These are phyloP conservation scores for Polyergus mexicanus DNA, from an alignment of 1,140 invertebrate species.

Conservation along the genomic window DNA sequence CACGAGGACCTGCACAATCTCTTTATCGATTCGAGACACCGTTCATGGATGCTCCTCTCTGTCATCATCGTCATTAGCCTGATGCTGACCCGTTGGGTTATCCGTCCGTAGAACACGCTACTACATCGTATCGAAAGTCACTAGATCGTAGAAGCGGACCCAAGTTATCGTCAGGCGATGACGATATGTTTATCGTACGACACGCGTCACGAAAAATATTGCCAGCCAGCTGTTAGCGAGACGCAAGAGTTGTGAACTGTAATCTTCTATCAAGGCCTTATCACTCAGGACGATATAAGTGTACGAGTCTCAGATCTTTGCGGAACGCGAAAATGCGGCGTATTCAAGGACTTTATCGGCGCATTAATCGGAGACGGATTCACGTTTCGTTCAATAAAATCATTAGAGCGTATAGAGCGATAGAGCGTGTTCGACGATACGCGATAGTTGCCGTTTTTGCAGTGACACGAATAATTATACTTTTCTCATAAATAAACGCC, in stretches of 20 bases:
- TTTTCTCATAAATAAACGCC: conserved; percentile 32
- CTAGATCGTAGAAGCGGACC: conserved; percentile 49
- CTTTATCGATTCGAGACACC: not conserved
- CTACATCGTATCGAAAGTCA: conserved; percentile 43
- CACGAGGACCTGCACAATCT: not conserved
- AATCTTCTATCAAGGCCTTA: not conserved
- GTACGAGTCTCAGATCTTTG: not conserved
- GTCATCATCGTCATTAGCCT: conserved; percentile 5
- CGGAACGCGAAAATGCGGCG: conserved; percentile 20
- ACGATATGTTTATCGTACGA: not conserved
- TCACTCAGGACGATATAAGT: not conserved
- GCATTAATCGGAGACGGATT: conserved; percentile 1
- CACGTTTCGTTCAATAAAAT: conserved; percentile 14
- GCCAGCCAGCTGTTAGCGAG: not conserved
- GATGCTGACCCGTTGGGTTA: not conserved
- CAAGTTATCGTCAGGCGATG: conserved; percentile 31
- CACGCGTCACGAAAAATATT: not conserved
- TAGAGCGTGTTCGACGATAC: conserved; percentile 13
- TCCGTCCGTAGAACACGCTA: conserved; percentile 15
- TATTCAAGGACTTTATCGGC: conserved; percentile 27
- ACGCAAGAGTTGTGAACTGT: not conserved
- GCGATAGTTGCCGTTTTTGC: conserved; percentile 16
- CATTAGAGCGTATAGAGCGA: conserved; percentile 36
- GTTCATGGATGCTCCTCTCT: not conserved
- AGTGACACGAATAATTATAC: conserved; percentile 17